phyloP scores from a whole-genome alignment of 2,888 invertebrate species.

The Rhagium mordax region DNA sequence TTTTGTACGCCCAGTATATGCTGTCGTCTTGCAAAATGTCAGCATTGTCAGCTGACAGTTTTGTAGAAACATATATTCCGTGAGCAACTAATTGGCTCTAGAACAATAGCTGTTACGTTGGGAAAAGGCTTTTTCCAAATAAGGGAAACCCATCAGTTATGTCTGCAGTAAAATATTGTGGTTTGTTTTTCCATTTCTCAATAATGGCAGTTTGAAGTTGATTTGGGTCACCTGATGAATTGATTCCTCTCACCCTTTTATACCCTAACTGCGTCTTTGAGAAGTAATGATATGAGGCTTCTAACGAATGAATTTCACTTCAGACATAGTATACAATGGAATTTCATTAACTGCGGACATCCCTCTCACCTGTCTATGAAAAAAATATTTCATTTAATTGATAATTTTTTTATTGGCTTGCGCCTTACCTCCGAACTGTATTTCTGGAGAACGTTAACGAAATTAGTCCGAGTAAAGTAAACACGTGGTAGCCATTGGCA shows the following conservation, averaged over 20 bases:
- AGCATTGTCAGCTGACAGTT: no score
- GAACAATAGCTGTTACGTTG: no score
- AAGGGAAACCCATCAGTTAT: neutral
- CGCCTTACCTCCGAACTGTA: neutral
- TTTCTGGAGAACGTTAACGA: neutral
- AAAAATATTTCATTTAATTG: no score
- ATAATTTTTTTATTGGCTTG: no score
- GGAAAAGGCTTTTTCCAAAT: neutral
- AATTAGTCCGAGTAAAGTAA: neutral
- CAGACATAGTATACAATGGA: neutral
- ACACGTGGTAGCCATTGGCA: neutral
- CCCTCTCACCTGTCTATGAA: no score
- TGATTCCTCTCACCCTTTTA: neutral
- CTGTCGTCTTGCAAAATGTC: neutral
- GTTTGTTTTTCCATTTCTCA: neutral
- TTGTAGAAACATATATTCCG: no score
- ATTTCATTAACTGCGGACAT: neutral
- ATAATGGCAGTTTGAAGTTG: constrained; percentile 11
- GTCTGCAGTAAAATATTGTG: neutral
- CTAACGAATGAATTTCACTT: neutral
- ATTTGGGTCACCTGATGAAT: constrained; percentile 15
- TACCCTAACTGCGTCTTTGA: neutral
- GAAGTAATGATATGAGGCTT: neutral
- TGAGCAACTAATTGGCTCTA: no score
- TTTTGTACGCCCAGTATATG: no score